A percentile compares a stretch with the other conserved stretches of the same genome.
Evolutionary conservation across 2,113 vertebrate genomes (phyloP).

Genomic region (Bufo gargarizans): DNA sequence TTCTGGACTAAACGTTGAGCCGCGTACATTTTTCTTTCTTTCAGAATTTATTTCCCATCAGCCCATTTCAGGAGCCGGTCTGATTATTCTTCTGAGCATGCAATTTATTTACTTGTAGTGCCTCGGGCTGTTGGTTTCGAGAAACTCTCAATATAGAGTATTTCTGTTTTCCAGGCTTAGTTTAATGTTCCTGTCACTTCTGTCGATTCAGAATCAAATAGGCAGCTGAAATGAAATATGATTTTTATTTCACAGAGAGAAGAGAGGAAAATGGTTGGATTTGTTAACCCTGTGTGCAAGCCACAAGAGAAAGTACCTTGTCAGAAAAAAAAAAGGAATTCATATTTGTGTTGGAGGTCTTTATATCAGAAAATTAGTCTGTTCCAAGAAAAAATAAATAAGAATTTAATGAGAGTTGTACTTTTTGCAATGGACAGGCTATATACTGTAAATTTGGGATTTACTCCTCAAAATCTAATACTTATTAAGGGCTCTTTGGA

Average conservation of each 20-base stretch:
- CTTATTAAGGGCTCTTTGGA: no score
- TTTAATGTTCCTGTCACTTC: slow-evolving; percentile 56
- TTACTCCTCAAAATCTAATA: no score
- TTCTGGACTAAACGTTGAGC: not conserved
- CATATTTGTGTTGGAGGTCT: not conserved
- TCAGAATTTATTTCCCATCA: slow-evolving; percentile 29
- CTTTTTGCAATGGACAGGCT: no score
- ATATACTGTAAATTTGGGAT: no score
- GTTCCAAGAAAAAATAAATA: not conserved
- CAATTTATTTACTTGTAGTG: slow-evolving; percentile 56
- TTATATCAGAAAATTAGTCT: not conserved
- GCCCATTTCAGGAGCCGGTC: not conserved
- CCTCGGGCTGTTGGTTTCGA: slow-evolving; percentile 39
- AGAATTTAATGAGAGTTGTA: not conserved
- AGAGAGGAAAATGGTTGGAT: not conserved
- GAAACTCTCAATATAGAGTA: slow-evolving; percentile 46
- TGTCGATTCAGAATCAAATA: slow-evolving; percentile 42
- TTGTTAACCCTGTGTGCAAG: slow-evolving; percentile 10
- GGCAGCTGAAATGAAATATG: slow-evolving; percentile 50
- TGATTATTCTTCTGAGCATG: slow-evolving; percentile 50
- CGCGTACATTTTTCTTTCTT: not conserved
- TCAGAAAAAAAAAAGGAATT: not conserved
- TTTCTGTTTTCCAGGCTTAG: slow-evolving; percentile 50
- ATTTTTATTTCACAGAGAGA: slow-evolving; percentile 43
- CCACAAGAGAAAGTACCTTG: not conserved